Conservation (phyloP, 2,888 invertebrate species). For the Eurytoma adleriae region DNA sequence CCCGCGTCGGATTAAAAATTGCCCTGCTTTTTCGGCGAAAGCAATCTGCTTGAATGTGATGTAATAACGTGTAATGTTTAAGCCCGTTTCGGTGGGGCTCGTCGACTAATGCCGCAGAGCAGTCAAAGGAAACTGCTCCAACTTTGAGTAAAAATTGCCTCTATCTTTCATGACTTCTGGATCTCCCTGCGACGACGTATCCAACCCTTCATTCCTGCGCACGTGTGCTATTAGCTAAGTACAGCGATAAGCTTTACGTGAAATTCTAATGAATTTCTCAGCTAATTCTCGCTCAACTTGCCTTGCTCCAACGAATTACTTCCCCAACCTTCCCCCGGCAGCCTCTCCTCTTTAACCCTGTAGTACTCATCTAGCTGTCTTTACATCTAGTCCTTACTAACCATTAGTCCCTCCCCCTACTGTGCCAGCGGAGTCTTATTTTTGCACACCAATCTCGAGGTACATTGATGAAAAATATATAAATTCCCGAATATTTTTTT, state of each 20-base stretch:
- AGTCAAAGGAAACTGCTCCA: slow-evolving; percentile 27
- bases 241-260: slow-evolving; percentile 58
- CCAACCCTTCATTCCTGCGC: slow-evolving; percentile 39
- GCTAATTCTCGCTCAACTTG: slow-evolving; percentile 55
- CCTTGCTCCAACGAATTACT: slow-evolving; percentile 41
- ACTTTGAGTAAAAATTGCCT: slow-evolving; percentile 48
- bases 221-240: slow-evolving; percentile 57
- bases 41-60: slow-evolving; percentile 41
- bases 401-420: no score
- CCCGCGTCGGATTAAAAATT: slow-evolving; percentile 27
- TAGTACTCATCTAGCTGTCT: not conserved
- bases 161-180: slow-evolving; percentile 44
- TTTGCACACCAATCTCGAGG: no score
- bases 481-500: no score
- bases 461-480: no score
- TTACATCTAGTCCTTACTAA: slow-evolving; percentile 14
- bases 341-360: not conserved
- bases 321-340: not conserved
- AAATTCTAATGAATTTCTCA: slow-evolving; percentile 62
- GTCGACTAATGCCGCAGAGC: not conserved
- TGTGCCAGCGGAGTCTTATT: no score
- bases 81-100: not conserved
- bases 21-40: slow-evolving; percentile 34
- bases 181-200: slow-evolving; percentile 34
- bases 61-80: slow-evolving; percentile 45